Base-by-base conservation (phyloP, 2,113 vertebrate species). In the Melierax canorus region DNA sequence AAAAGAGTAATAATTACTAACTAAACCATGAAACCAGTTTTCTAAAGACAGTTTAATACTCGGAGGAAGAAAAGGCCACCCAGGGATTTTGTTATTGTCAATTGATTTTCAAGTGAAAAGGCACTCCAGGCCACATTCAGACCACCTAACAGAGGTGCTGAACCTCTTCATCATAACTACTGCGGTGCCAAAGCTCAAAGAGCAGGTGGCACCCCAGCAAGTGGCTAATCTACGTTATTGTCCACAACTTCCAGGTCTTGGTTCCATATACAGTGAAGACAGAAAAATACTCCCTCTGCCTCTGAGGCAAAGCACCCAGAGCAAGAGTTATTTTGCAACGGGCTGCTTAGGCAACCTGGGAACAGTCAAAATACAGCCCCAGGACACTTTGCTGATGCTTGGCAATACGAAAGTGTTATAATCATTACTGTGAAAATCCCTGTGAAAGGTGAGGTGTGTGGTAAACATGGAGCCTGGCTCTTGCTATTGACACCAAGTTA, bases 1-100 rank as follows among this genome's bases (percentile, higher is more conserved):
- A 78, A 55, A 77, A 58, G n/a, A 76, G 64, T n/a, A 39, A 59
- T 60, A 74, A 86, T 89, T 84, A 64, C 26, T 77, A 67, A 87
- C 30, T 23, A 92, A 90, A 66, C 23, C 41, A 15, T 60, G 23
- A 93, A 94, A 56, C 1, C 5, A n/a, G 17, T 41, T 85, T 92
- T 69, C n/a, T 43, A 30, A 87, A 43, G 23, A 36, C 5, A 39
- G 9, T 48, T 87, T 85, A 73, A 73, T 68, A 46, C 13, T 15
- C 13, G 56, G 36, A 80, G 15, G 30, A 77, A 77, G n/a, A 86
- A 76, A 89, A 64, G 15, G 36, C n/a, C 39, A 43, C 8, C 4
- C 19, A 32, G 3, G 29, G 50, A n/a, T 55, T 81, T 60, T 72
- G 11, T 12, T 74, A 46, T 8, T 75, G 51, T 46, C 7, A 63